Percentiles rank a stretch among this genome's conserved stretches.
phyloP scores from a whole-genome alignment of 1,140 invertebrate species.

The Caenorhabditis remanei region DNA sequence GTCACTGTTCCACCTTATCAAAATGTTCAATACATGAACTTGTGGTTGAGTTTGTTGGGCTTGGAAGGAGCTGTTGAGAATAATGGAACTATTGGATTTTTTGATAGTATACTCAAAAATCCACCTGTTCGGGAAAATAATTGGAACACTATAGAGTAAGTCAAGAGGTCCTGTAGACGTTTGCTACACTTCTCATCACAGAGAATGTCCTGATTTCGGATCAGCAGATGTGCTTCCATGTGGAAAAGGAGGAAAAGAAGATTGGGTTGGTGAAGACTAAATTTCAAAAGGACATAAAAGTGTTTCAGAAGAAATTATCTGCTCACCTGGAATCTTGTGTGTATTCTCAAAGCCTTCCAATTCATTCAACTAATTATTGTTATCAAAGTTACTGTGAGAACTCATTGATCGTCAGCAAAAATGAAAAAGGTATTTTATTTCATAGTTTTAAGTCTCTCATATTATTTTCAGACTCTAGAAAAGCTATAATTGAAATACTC shows the following conservation, averaged over 20 bases:
- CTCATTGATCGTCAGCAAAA: neutral
- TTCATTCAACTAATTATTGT: slow-evolving; percentile 9
- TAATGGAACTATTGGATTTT: slow-evolving; percentile 38
- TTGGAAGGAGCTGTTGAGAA: slow-evolving; percentile 29
- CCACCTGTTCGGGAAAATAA: slow-evolving; percentile 15
- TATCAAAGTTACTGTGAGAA: slow-evolving; percentile 22
- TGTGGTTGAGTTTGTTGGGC: slow-evolving; percentile 59
- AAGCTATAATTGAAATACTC: neutral
- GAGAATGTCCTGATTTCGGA: slow-evolving; percentile 19
- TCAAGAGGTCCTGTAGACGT: neutral
- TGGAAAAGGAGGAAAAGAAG: neutral
- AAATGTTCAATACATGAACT: slow-evolving; percentile 70
- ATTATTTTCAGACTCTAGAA: neutral
- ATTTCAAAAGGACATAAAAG: neutral
- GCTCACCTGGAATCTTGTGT: neutral
- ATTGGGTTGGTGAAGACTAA: neutral
- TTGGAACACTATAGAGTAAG: slow-evolving; percentile 9
- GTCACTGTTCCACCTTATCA: slow-evolving; percentile 68
- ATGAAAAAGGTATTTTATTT: neutral
- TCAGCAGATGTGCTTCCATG: slow-evolving; percentile 20
- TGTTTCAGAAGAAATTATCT: slow-evolving; percentile 4
- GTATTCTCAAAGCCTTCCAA: neutral
- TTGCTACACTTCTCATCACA: neutral
- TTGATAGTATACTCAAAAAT: slow-evolving; percentile 24
- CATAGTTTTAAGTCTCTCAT: neutral